These are phyloP conservation scores for Patella caerulea DNA, from an alignment of 2,888 invertebrate genomes.

Conservation along the genomic window DNA sequence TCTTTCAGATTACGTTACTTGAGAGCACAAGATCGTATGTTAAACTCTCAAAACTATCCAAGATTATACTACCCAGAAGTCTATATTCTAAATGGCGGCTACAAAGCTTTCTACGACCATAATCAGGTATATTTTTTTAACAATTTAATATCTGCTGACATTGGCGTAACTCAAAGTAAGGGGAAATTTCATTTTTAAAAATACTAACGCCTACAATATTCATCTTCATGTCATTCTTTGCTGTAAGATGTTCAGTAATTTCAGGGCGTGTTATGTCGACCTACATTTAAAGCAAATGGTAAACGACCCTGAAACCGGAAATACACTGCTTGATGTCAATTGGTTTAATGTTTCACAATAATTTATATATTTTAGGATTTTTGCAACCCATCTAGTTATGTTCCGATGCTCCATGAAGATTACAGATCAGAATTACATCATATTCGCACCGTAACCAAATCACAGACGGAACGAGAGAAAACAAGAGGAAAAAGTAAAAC, in stretches of 20 bases:
- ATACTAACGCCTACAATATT: not conserved
- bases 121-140: constrained; percentile 66
- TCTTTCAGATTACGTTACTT: constrained; percentile 82
- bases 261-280: too few species aligned
- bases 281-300: too few species aligned
- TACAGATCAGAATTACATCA: constrained; percentile 80
- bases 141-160: not conserved
- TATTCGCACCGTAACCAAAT: constrained; percentile 74
- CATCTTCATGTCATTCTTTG: too few species aligned
- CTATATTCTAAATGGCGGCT: constrained; percentile 90
- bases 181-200: not conserved
- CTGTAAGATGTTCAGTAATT: too few species aligned
- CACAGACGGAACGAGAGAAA: too few species aligned
- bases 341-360: too few species aligned
- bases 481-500: too few species aligned
- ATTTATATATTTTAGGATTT: too few species aligned
- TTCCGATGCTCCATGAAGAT: constrained; percentile 80
- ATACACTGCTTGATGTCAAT: too few species aligned
- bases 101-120: constrained; percentile 83
- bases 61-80: constrained; percentile 89
- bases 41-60: constrained; percentile 86
- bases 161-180: not conserved
- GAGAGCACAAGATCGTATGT: constrained; percentile 84
- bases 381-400: constrained; percentile 74
- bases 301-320: too few species aligned